Percentiles rank a stretch among this genome's conserved stretches.
phyloP scores from a whole-genome alignment of 2,888 invertebrate genomes.

The Gandaritis pyraliata region DNA sequence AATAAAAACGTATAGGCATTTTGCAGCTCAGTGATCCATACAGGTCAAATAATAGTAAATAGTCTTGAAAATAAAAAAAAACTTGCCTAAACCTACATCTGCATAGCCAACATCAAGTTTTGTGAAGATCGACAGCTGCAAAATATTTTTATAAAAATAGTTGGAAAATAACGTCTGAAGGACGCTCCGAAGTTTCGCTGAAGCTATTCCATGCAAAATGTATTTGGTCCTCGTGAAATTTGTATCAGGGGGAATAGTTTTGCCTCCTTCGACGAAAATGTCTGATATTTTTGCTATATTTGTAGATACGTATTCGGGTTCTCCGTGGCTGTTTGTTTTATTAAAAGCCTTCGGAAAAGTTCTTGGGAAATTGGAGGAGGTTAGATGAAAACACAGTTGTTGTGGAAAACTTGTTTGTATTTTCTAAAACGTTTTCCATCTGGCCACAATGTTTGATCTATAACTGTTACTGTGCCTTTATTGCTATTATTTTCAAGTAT shows the following conservation, averaged over 20 bases:
- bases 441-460: background rate
- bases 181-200: conserved; percentile 49
- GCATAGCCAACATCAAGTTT: conserved; percentile 23
- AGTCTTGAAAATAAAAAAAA: background rate
- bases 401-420: conserved; percentile 24
- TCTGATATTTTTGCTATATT: conserved; percentile 63
- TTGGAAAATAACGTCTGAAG: conserved; percentile 55
- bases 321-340: conserved; percentile 41
- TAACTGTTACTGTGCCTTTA: too few species aligned
- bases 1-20: too few species aligned
- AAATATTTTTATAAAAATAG: conserved; percentile 55
- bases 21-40: too few species aligned
- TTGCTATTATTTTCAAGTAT: too few species aligned
- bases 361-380: conserved; percentile 32
- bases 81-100: conserved; percentile 8
- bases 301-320: conserved; percentile 38
- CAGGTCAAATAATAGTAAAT: background rate
- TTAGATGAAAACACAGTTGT: conserved; percentile 27
- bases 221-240: conserved; percentile 66
- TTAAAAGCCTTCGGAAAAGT: conserved; percentile 39
- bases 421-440: conserved; percentile 7
- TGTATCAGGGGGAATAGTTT: conserved; percentile 65
- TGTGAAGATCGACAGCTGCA: conserved; percentile 42
- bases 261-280: conserved; percentile 52
- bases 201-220: conserved; percentile 77